Conservation (phyloP, 2,113 vertebrate species). For the Tetrax tetrax region DNA sequence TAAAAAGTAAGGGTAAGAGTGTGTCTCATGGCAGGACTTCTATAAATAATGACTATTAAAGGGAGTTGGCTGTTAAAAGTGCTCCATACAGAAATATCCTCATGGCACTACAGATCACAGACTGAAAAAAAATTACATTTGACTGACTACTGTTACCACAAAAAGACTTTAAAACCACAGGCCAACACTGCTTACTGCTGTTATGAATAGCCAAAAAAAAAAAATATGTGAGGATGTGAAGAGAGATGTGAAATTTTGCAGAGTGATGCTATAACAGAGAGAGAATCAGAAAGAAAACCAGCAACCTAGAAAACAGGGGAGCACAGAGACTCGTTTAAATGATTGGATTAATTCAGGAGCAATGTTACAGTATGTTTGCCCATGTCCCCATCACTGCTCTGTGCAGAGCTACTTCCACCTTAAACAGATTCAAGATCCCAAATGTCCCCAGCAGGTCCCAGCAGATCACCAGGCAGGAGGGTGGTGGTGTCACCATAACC, state of each 20-base stretch:
- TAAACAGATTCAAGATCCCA: neutral
- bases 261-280: neutral
- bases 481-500: neutral
- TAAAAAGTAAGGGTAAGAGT: neutral
- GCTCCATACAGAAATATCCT: neutral
- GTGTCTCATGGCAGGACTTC: neutral
- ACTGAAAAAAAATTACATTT: neutral
- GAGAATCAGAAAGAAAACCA: neutral
- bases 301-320: neutral
- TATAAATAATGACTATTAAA: slow-evolving; percentile 9
- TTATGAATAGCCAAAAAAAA: neutral
- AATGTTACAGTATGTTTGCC: neutral
- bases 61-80: neutral
- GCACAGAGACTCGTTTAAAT: neutral
- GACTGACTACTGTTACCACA: neutral
- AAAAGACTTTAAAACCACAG: neutral
- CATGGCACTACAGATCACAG: neutral
- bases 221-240: neutral
- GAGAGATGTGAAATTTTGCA: neutral
- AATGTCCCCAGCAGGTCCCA: neutral
- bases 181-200: neutral
- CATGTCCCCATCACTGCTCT: neutral
- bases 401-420: neutral
- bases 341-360: neutral
- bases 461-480: neutral